These are phyloP conservation scores for Sympetrum striolatum DNA, from an alignment of 2,888 invertebrate genomes.

Conservation along the genomic window DNA sequence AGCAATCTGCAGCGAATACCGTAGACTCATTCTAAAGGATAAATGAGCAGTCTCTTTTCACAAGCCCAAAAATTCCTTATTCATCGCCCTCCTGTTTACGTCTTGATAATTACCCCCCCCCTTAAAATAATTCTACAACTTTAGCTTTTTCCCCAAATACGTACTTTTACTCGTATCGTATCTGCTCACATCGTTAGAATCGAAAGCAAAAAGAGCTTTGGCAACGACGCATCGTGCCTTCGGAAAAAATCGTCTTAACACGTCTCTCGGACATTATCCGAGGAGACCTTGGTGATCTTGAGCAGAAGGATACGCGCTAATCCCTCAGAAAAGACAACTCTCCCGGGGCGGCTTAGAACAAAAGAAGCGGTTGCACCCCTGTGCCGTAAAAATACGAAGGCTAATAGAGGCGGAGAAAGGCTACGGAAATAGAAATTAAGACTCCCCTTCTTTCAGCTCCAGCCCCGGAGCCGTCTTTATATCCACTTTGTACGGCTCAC, in stretches of 20 bases:
- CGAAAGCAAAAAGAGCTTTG: not conserved
- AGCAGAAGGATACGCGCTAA: not conserved
- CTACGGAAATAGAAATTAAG: slow-evolving; percentile 36
- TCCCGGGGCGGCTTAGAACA: not conserved
- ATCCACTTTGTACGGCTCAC: not conserved
- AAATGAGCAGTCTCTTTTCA: too few relatives aligned
- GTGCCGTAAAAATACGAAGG: slow-evolving; percentile 37
- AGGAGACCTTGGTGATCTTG: not conserved
- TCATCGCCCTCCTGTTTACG: too few relatives aligned
- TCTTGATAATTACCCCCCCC: too few relatives aligned
- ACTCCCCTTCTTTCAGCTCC: not conserved
- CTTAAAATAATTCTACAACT: too few relatives aligned
- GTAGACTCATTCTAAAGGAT: too few relatives aligned
- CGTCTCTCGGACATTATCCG: not conserved
- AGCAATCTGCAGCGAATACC: too few relatives aligned
- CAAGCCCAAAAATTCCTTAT: too few relatives aligned
- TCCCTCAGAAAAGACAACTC: not conserved
- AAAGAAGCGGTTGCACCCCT: not conserved
- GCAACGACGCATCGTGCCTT: not conserved
- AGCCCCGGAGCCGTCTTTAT: not conserved
- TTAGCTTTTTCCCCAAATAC: too few relatives aligned
- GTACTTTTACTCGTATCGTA: too few relatives aligned
- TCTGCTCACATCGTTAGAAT: too few relatives aligned
- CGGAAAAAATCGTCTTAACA: not conserved
- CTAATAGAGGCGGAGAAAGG: slow-evolving; percentile 27